These are phyloP conservation scores for Willisornis vidua DNA, from an alignment of 2,113 vertebrate genomes.

Conservation along the genomic window DNA sequence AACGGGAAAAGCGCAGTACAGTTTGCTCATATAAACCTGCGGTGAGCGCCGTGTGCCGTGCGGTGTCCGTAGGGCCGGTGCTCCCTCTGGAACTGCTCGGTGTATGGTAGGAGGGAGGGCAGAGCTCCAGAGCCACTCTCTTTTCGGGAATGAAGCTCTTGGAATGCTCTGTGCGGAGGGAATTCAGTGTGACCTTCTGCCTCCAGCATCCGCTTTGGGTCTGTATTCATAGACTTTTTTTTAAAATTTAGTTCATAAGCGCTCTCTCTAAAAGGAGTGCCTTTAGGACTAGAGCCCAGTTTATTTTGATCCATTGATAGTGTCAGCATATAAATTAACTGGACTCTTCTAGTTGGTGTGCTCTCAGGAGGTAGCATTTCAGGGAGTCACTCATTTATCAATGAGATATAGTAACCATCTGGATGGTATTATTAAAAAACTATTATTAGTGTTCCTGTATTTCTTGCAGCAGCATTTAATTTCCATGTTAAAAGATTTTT, in stretches of 20 bases:
- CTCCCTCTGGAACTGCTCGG: fast-evolving
- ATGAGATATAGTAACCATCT: background rate
- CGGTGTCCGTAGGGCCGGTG: fast-evolving
- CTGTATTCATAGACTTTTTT: fast-evolving
- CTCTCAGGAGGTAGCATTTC: background rate
- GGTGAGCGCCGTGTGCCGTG: fast-evolving
- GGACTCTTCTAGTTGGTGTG: fast-evolving
- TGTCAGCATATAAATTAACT: background rate
- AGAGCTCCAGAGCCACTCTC: fast-evolving
- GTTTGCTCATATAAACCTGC: fast-evolving
- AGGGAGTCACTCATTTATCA: background rate
- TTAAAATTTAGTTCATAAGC: background rate
- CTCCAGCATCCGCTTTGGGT: background rate
- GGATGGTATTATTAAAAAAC: background rate
- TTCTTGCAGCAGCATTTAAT: background rate
- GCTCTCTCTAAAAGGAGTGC: background rate
- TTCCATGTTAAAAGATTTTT: background rate
- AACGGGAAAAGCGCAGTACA: fast-evolving
- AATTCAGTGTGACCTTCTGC: background rate
- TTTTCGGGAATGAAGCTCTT: background rate
- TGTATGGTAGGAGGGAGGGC: fast-evolving
- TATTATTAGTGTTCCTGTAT: background rate
- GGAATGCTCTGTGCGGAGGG: background rate
- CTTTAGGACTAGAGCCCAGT: background rate
- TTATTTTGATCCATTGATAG: background rate